phyloP scores from a whole-genome alignment of 2,888 invertebrate species.

The Rhagonycha lutea region DNA sequence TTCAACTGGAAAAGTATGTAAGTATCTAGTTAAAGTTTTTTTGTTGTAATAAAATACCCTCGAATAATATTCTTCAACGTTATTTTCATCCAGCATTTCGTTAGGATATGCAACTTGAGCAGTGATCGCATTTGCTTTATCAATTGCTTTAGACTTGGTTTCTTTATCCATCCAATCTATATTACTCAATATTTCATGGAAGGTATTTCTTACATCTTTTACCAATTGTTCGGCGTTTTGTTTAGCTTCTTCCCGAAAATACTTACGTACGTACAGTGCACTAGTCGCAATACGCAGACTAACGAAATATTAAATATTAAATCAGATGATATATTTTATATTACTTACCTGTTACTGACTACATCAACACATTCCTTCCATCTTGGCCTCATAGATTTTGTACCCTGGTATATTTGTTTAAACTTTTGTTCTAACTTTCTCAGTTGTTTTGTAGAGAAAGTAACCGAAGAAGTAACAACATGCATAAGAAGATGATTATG shows the following conservation, averaged over 20 bases:
- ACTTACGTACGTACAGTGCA: constrained; percentile 78
- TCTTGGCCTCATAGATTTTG: background rate
- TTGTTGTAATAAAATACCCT: constrained; percentile 57
- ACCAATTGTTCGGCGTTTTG: constrained; percentile 86
- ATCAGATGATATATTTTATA: background rate
- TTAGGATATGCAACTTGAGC: constrained; percentile 46
- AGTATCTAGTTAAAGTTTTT: constrained; percentile 30
- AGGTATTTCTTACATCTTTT: constrained; percentile 78
- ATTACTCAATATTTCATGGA: constrained; percentile 75
- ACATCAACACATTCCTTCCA: constrained; percentile 18
- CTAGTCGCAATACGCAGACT: constrained; percentile 72
- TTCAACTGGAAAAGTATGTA: constrained; percentile 47
- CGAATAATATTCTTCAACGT: constrained; percentile 67
- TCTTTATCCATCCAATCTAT: constrained; percentile 93
- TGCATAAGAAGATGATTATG: constrained; percentile 62
- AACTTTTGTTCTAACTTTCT: constrained; percentile 18
- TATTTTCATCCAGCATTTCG: constrained; percentile 64
- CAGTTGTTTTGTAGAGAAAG: constrained; percentile 13
- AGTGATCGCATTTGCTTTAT: constrained; percentile 64
- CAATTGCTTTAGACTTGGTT: constrained; percentile 7
- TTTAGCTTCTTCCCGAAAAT: constrained; percentile 83
- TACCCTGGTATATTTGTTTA: constrained; percentile 2
- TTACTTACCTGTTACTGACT: background rate
- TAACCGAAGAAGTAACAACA: constrained; percentile 48
- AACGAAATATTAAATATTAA: constrained; percentile 26